Percentiles rank a stretch among this genome's conserved stretches.
These are phyloP conservation scores for Ichneumon xanthorius DNA, from an alignment of 2,888 invertebrate genomes.

Conservation along the genomic window DNA sequence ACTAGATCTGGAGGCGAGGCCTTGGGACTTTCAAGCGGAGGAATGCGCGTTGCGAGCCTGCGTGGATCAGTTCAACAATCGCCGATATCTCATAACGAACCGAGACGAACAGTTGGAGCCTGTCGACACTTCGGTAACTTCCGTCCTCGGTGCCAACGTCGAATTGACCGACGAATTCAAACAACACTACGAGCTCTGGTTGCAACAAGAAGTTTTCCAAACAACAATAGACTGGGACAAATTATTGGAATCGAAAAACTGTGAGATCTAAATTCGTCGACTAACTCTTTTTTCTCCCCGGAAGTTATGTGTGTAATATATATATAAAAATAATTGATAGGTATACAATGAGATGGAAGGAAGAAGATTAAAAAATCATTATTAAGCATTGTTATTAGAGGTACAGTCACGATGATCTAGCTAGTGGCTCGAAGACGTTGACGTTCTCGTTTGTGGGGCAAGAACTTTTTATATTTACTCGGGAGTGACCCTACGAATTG, in stretches of 20 bases:
- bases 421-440: constrained; percentile 3
- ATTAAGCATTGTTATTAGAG: neutral
- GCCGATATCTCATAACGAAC: constrained; percentile 89
- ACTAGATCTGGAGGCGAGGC: constrained; percentile 96
- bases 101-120: constrained; percentile 88
- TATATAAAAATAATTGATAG: constrained; percentile 8
- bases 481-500: neutral
- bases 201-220: constrained; percentile 98
- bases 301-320: constrained; percentile 36
- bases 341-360: neutral
- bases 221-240: constrained; percentile 93
- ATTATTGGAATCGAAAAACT: constrained; percentile 81
- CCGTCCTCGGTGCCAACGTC: constrained; percentile 91
- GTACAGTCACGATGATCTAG: constrained; percentile 3
- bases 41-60: constrained; percentile 97
- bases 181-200: constrained; percentile 97
- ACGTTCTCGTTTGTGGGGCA: constrained; percentile 2
- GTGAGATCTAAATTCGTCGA: constrained; percentile 78
- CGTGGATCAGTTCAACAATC: constrained; percentile 98
- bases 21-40: constrained; percentile 99
- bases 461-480: constrained; percentile 12
- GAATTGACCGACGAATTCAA: constrained; percentile 97
- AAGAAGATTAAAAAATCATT: neutral
- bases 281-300: constrained; percentile 20
- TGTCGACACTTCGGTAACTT: constrained; percentile 93